Conservation (phyloP, 2,113 vertebrate species). For the Pelecanoides urinatrix region DNA sequence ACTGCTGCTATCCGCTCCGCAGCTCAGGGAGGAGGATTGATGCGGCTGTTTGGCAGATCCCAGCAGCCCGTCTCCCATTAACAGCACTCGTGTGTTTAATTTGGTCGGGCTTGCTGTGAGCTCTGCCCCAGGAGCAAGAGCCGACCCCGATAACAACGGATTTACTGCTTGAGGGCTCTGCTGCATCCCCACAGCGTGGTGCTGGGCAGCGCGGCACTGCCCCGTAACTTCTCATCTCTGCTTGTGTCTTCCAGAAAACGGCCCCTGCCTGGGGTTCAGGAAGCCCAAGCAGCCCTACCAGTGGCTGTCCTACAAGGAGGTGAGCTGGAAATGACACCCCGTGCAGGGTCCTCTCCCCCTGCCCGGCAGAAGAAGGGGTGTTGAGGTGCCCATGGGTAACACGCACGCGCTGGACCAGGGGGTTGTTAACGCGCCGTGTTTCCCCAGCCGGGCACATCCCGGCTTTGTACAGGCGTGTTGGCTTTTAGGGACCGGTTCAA, state of each 20-base stretch:
- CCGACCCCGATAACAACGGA: fast-evolving
- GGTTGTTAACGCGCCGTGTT: fast-evolving
- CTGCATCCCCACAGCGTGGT: fast-evolving
- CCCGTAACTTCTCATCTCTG: neutral
- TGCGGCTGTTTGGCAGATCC: neutral
- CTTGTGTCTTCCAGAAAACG: constrained; percentile 80
- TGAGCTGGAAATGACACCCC: constrained; percentile 55
- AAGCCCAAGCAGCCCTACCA: constrained; percentile 93
- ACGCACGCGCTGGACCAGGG: fast-evolving
- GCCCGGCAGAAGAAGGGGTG: neutral
- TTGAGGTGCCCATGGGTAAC: fast-evolving
- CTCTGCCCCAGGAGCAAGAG: neutral
- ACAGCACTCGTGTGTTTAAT: neutral
- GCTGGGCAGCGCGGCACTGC: neutral
- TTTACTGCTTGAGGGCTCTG: neutral
- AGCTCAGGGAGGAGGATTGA: neutral
- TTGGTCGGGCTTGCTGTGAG: neutral
- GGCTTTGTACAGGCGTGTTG: fast-evolving
- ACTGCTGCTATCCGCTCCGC: neutral
- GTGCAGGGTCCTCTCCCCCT: neutral
- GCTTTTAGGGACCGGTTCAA: neutral
- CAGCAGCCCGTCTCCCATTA: fast-evolving
- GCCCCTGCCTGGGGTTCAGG: constrained; percentile 92
- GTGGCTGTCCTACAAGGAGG: constrained; percentile 97
- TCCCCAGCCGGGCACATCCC: fast-evolving